Base-by-base conservation (phyloP, 2,113 vertebrate species). In the Psephotus haematonotus region DNA sequence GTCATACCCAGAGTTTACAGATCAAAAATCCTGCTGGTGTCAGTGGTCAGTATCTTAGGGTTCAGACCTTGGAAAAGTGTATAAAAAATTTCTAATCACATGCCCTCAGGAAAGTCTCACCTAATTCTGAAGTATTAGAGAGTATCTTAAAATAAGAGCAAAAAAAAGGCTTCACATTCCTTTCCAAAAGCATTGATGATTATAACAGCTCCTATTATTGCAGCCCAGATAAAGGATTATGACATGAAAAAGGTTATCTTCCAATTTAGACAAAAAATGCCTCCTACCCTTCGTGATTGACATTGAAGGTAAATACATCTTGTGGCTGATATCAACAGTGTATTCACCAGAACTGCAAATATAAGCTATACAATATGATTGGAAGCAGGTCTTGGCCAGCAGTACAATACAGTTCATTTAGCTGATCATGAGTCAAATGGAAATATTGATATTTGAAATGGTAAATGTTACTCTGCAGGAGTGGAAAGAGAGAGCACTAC, bases 371-470 rank as follows among this genome's bases (percentile, higher is more conserved):
- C 62, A 27, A 24, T 82, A 65, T 59, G 46, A 75, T 13, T 68
- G 35, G 70, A 80, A 80, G n/a, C 14, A 80, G 57, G 12, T 85
- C 68, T 80, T 86, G 78, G 65, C 77, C 71, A 85, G 67, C 33
- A 76, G 52, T 50, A 18, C 62, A 89, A 63, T 72, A 55, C 44
- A 74, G 49, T 55, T 95, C 47, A 33, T 93, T 91, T 83, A 68
- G 43, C 43, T 93, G 88, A 82, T 87, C 65, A 6, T 70, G 86
- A 93, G 59, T 94, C 65, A 89, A 70, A 82, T 60, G 57, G 44
- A 95, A 95, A 88, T 90, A 92, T 11, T 96, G 88, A 86, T 94
- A 82, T 94, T 89, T 92, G 71, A 95, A 94, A 91, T 71, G 79
- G 64, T 65, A 90, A 81, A 81, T 46, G 15, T 57, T 78, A 55